Evolutionary conservation across 2,888 invertebrate genomes (phyloP), one percentile per base, ranked within the genome.

Genomic region (Drosophila limbata): DNA sequence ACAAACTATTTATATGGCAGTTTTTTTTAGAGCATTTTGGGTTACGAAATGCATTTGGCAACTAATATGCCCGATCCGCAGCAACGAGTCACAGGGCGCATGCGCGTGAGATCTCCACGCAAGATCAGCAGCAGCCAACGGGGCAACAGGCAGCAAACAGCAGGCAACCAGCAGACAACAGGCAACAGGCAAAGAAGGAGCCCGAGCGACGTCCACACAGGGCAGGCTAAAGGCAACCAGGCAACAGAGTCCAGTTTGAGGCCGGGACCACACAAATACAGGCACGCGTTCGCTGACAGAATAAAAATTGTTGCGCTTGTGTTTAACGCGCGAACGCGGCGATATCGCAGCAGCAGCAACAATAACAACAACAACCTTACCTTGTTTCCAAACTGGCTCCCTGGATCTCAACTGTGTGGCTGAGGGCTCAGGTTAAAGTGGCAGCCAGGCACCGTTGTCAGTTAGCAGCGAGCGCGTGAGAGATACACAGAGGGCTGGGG

Each of bases 201-300:
- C 50, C 60, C 64, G 60, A 33, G 28, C 37, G 59, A 35, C 48
- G 50, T 50, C 37, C 60, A 51, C 11, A 59, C 69, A 65, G 62
- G 52, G 59, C 40, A 40, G 15, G 40, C 40, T 37, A n/a, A n/a
- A 40, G 53, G 52, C 74, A 52, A 5, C 60, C 60, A 67, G 42
- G 51, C 75, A 42, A 51, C 47, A 45, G 53, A 69, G 88, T 84
- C 84, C 81, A 81, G 90, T 89, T 86, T 88, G 84, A 83, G 65
- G 72, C 77, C 83, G 81, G 84, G 92, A 92, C 92, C 92, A 92
- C 92, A 92, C 92, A 92, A 87, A 92, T 91, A 92, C 92, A 92
- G 92, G 92, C 92, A 92, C 92, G 92, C 92, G 92, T 92, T 92
- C 85, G 92, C 91, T 92, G 92, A 92, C 92, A 92, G 92, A 91